Percentiles rank a stretch among this genome's conserved stretches.
Conservation (phyloP, 2,888 invertebrate species). For the Strigamia transsilvanica region DNA sequence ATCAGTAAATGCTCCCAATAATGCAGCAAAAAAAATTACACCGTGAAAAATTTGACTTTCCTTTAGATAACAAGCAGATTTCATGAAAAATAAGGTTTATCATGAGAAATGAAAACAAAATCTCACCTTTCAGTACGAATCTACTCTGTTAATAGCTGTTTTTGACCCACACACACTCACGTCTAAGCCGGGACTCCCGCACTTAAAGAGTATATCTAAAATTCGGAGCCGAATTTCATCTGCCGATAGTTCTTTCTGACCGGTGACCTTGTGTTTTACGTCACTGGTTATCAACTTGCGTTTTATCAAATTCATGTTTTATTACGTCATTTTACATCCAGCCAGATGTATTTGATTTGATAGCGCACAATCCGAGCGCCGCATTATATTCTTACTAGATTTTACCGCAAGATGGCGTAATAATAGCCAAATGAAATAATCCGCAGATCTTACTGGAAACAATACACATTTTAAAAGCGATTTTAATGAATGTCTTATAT, state of each 20-base stretch:
- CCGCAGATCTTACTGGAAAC: no score
- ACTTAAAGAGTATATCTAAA: conserved; percentile 17
- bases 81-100: background rate
- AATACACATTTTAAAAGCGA: no score
- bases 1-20: background rate
- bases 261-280: conserved; percentile 8
- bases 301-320: background rate
- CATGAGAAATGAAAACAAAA: background rate
- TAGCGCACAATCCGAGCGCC: background rate
- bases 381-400: background rate
- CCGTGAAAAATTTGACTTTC: background rate
- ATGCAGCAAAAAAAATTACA: background rate
- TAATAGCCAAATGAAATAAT: background rate
- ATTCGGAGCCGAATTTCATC: conserved; percentile 26
- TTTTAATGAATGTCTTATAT: no score
- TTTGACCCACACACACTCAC: background rate
- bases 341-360: background rate
- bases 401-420: background rate
- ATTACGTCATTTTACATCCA: background rate
- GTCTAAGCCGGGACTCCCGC: conserved; percentile 13
- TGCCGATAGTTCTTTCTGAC: conserved; percentile 11
- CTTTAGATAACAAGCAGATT: background rate
- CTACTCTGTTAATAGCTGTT: background rate
- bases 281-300: conserved; percentile 2
- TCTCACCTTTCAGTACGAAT: background rate